These are phyloP conservation scores for Chaetura pelagica DNA, from an alignment of 2,113 vertebrate genomes.

Conservation along the genomic window DNA sequence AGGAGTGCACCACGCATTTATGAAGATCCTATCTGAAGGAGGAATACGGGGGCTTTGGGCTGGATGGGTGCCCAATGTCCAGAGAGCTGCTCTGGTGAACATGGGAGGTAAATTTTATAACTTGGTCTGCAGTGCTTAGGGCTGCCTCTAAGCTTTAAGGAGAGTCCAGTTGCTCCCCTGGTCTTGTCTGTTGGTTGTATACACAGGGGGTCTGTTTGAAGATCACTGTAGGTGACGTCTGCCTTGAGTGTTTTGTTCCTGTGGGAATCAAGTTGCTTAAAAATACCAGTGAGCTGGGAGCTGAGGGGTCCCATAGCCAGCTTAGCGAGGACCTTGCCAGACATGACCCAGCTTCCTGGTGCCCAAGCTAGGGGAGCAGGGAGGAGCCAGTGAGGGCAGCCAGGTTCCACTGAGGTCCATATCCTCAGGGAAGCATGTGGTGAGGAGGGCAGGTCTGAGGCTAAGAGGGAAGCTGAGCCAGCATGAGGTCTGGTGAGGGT, in stretches of 20 bases:
- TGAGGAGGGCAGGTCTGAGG: background rate
- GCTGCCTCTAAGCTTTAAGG: background rate
- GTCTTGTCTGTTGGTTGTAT: background rate
- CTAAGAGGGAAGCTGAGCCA: background rate
- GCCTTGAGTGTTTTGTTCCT: background rate
- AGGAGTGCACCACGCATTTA: slow-evolving; percentile 83
- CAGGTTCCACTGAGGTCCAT: background rate
- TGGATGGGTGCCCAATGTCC: slow-evolving; percentile 89
- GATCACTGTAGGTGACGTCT: background rate
- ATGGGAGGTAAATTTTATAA: slow-evolving; percentile 82
- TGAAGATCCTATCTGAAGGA: slow-evolving; percentile 84
- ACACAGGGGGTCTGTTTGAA: background rate
- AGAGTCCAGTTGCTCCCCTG: background rate
- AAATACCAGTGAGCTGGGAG: background rate
- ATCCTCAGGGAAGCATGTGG: background rate
- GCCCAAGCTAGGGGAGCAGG: background rate
- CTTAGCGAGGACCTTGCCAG: background rate
- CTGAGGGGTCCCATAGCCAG: accelerated
- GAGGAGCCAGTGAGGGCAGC: background rate
- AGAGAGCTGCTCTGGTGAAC: slow-evolving; percentile 88
- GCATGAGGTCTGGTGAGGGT: background rate
- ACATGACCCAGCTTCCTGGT: background rate
- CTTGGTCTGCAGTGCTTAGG: background rate
- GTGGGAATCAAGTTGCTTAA: background rate
- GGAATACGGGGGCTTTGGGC: slow-evolving; percentile 87